Conservation (phyloP, 2,888 invertebrate genomes). For the Gerosis bhagava region DNA sequence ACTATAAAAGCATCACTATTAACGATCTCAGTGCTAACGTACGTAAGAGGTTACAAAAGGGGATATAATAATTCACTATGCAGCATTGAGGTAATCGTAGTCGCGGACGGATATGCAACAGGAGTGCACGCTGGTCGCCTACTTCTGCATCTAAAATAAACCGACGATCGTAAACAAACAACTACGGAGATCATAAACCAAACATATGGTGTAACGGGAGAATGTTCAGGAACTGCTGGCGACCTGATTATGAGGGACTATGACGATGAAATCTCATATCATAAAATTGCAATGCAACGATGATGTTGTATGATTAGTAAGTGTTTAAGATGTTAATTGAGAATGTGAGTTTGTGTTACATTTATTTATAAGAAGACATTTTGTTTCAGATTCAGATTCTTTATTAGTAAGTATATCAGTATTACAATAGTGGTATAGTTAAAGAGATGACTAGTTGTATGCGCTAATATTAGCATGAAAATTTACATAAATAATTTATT, state of each 20-base stretch:
- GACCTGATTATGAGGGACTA: constrained; percentile 8
- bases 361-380: too few species aligned
- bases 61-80: constrained; percentile 19
- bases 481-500: too few species aligned
- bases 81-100: constrained; percentile 23
- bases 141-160: constrained; percentile 40
- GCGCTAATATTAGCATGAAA: too few species aligned
- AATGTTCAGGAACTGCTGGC: constrained; percentile 30
- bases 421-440: too few species aligned
- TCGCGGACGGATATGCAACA: constrained; percentile 54
- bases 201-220: constrained; percentile 39
- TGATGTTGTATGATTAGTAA: not conserved
- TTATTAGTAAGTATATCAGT: too few species aligned
- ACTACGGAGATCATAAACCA: constrained; percentile 36
- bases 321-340: too few species aligned
- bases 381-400: too few species aligned
- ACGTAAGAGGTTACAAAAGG: constrained; percentile 11
- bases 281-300: not conserved
- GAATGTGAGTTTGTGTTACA: too few species aligned
- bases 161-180: constrained; percentile 39
- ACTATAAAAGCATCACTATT: not conserved
- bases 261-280: constrained; percentile 1
- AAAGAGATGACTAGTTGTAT: too few species aligned
- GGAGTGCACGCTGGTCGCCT: constrained; percentile 39
- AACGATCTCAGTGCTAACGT: not conserved